Evolutionary conservation across 2,888 invertebrate genomes (phyloP).

Genomic region (Acronicta alni): DNA sequence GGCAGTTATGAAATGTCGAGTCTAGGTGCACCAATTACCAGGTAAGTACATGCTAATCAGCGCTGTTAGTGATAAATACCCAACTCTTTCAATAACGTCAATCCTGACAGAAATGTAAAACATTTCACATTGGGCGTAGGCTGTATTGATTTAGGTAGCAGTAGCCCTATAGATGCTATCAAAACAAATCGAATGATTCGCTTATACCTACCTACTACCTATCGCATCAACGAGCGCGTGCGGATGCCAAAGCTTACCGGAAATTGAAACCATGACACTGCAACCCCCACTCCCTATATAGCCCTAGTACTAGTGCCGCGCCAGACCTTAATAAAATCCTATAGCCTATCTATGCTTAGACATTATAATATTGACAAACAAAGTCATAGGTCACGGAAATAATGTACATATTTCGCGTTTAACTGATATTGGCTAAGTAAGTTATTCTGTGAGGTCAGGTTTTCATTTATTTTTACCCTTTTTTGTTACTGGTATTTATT

Average conservation of each 20-base stretch:
- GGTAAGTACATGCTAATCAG: too few species aligned
- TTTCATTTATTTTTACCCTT: conserved; percentile 3
- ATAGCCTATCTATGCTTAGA: conserved; percentile 34
- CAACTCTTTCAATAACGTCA: background rate
- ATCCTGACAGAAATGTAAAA: conserved; percentile 2
- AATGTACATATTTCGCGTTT: conserved; percentile 30
- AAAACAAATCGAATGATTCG: conserved; percentile 52
- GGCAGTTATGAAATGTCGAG: too few species aligned
- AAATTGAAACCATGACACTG: conserved; percentile 74
- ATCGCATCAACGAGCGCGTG: conserved; percentile 40
- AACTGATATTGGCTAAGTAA: conserved; percentile 29
- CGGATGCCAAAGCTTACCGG: conserved; percentile 60
- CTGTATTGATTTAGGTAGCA: conserved; percentile 10
- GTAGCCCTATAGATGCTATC: conserved; percentile 31
- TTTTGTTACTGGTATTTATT: background rate
- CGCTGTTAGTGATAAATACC: too few species aligned
- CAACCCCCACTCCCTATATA: conserved; percentile 46
- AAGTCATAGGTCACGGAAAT: conserved; percentile 32
- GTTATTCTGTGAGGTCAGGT: background rate
- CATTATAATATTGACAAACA: conserved; percentile 45
- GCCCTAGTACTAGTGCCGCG: conserved; percentile 18
- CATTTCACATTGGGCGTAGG: background rate
- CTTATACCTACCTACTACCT: too few species aligned
- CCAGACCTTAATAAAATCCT: conserved; percentile 50
- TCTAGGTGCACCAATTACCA: too few species aligned